These are phyloP conservation scores for Pseudopodoces humilis DNA, from an alignment of 2,113 vertebrate genomes.

Conservation along the genomic window DNA sequence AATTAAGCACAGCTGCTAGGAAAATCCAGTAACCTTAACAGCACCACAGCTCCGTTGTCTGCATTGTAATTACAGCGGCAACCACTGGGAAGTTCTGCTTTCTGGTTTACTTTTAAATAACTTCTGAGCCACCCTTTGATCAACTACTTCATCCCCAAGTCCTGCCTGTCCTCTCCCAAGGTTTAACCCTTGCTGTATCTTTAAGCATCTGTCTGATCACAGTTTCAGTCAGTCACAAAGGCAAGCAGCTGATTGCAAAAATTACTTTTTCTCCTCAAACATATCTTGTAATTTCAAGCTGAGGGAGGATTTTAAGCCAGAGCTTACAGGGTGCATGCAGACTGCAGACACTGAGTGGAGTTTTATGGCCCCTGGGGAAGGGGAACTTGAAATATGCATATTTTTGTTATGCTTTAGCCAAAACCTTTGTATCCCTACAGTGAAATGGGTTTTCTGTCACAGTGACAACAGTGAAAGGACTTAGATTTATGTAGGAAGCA, in stretches of 20 bases:
- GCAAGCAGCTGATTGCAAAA: not conserved
- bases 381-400: not conserved
- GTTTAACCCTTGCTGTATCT: constrained; percentile 19
- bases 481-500: not conserved
- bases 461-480: not conserved
- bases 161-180: not conserved
- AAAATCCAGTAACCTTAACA: constrained; percentile 61
- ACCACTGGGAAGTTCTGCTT: constrained; percentile 43
- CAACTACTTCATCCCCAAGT: not conserved
- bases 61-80: constrained; percentile 49
- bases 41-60: constrained; percentile 32
- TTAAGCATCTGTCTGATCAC: not conserved
- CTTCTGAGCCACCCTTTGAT: constrained; percentile 55
- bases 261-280: not conserved
- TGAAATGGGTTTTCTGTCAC: not conserved
- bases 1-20: constrained; percentile 67
- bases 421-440: not conserved
- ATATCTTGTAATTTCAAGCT: not conserved
- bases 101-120: constrained; percentile 63
- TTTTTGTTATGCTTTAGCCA: not conserved
- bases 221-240: not conserved
- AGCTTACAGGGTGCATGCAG: not conserved
- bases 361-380: not conserved
- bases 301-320: not conserved
- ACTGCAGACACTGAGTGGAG: not conserved